Evolutionary conservation across 2,113 vertebrate genomes (phyloP).

Genomic region (Bubo blakistoni): DNA sequence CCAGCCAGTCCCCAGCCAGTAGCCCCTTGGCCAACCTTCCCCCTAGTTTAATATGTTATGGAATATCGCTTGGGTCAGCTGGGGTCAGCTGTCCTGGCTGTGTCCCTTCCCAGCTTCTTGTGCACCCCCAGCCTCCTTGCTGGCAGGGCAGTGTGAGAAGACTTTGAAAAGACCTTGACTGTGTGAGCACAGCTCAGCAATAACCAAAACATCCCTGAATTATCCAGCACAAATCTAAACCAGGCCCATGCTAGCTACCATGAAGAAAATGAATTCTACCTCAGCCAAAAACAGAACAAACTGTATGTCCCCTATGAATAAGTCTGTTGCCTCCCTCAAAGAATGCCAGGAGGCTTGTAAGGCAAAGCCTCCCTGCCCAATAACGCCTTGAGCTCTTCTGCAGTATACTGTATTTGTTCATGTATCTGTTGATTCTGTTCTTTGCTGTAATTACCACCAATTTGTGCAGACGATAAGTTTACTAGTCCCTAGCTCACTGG

Average conservation of each 20-base stretch:
- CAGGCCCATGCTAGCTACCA: not conserved
- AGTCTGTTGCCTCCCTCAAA: not conserved
- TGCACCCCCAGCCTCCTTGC: not conserved
- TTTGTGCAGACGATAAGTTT: not conserved
- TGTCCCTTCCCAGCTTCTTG: not conserved
- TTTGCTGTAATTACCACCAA: not conserved
- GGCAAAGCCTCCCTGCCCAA: not conserved
- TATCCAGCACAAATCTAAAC: not conserved
- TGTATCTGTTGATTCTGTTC: not conserved
- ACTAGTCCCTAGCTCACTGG: not conserved
- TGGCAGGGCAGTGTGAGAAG: not conserved
- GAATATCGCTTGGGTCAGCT: not conserved
- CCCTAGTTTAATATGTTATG: not conserved
- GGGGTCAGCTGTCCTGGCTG: not conserved
- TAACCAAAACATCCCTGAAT: not conserved
- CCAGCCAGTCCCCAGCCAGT: fast-evolving
- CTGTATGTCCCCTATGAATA: not conserved
- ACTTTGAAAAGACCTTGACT: not conserved
- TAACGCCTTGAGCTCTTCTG: not conserved
- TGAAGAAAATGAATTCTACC: not conserved
- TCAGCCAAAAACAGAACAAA: not conserved
- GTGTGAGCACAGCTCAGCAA: not conserved
- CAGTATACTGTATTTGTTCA: not conserved
- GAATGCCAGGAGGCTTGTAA: not conserved
- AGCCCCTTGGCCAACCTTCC: not conserved